A percentile compares a stretch with the other conserved stretches of the same genome.
Evolutionary conservation across 1,140 invertebrate species (phyloP).

Genomic region (Tetragonula clypearis): DNA sequence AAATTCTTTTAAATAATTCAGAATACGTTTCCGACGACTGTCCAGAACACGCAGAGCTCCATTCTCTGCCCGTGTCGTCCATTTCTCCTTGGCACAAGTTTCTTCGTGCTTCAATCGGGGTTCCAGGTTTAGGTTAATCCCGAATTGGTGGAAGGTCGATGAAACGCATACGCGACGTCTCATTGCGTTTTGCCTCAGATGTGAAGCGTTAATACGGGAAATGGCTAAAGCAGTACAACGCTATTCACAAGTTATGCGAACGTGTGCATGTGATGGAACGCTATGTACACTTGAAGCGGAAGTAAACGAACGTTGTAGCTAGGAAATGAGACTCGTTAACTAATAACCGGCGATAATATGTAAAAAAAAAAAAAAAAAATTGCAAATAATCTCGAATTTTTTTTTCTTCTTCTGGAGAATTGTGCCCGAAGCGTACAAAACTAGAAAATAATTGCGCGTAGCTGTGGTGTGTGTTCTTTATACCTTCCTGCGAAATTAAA

Average conservation of each 20-base stretch:
- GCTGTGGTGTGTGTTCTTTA: not conserved
- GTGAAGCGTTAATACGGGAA: not conserved
- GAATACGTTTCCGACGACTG: too few relatives aligned
- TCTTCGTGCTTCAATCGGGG: not conserved
- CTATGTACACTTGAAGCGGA: not conserved
- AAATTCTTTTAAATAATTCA: too few relatives aligned
- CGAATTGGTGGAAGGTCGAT: not conserved
- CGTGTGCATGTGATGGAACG: not conserved
- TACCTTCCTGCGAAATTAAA: not conserved
- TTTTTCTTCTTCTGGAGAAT: not conserved
- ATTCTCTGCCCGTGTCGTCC: too few relatives aligned
- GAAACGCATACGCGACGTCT: not conserved
- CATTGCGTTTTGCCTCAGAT: not conserved
- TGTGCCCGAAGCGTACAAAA: not conserved
- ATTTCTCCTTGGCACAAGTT: not conserved
- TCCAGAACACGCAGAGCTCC: too few relatives aligned
- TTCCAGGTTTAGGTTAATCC: not conserved
- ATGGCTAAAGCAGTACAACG: not conserved
- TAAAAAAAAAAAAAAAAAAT: too few relatives aligned
- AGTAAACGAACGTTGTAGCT: not conserved
- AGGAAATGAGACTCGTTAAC: not conserved
- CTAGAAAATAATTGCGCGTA: too few relatives aligned
- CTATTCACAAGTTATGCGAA: not conserved
- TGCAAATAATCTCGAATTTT: too few relatives aligned
- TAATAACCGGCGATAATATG: too few relatives aligned